phyloP scores from a whole-genome alignment of 2,113 vertebrate genomes.

The Catharus bicknelli region DNA sequence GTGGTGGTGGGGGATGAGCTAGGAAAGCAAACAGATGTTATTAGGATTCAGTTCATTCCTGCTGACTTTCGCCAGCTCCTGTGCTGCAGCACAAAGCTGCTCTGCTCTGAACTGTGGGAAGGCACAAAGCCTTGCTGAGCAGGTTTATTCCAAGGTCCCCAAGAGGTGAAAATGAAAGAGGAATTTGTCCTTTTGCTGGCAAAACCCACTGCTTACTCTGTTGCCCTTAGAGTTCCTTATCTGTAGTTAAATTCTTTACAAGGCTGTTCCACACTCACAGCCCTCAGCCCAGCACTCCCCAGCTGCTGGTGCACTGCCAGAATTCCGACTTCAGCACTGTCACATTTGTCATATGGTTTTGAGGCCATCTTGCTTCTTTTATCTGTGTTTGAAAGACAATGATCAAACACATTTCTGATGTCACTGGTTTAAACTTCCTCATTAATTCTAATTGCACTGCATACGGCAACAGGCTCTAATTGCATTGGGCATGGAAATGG shows the following conservation, averaged over 20 bases:
- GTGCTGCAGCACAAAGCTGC: neutral
- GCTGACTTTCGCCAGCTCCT: neutral
- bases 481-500: neutral
- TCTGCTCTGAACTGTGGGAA: neutral
- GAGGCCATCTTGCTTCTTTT: neutral
- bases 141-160: neutral
- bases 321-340: neutral
- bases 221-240: neutral
- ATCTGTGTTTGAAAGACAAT: neutral
- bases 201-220: neutral
- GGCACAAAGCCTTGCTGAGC: rapidly evolving
- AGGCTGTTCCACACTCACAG: neutral
- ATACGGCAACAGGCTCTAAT: neutral
- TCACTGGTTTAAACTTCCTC: neutral
- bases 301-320: neutral
- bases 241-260: neutral
- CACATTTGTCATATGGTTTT: neutral
- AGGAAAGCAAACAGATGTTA: neutral
- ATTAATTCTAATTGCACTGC: neutral
- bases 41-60: neutral
- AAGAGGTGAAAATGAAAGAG: neutral
- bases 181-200: neutral
- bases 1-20: neutral
- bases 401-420: neutral
- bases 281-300: rapidly evolving